Evolutionary conservation across 2,113 vertebrate genomes (phyloP).

Genomic region (Hemicordylus capensis): DNA sequence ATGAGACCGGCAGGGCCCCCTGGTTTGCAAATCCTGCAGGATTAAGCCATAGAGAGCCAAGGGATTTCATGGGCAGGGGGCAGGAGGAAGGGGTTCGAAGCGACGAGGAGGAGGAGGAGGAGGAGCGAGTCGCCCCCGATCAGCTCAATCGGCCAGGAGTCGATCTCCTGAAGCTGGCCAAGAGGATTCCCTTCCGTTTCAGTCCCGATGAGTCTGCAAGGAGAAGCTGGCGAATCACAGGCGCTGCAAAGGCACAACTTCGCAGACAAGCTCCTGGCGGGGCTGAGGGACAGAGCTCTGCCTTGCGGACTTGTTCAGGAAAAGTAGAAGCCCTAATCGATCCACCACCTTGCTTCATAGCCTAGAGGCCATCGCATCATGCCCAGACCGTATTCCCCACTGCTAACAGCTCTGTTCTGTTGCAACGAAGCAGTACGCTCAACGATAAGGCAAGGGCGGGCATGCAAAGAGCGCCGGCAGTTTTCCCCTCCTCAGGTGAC

Average conservation of each 20-base stretch:
- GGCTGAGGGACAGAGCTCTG: neutral
- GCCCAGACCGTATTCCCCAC: neutral
- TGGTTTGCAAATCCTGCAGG: neutral
- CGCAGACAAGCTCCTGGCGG: neutral
- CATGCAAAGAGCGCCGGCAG: neutral
- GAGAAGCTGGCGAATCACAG: neutral
- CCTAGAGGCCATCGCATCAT: neutral
- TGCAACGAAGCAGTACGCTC: neutral
- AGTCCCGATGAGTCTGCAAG: neutral
- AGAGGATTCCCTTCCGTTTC: neutral
- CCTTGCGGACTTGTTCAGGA: neutral
- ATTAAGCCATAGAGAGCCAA: neutral
- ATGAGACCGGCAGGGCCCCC: neutral
- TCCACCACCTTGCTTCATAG: too few relatives aligned
- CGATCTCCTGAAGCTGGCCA: too few relatives aligned
- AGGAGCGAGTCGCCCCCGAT: neutral
- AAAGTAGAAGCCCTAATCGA: neutral
- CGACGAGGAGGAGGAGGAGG: neutral
- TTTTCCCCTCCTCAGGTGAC: neutral
- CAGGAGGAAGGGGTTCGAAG: neutral
- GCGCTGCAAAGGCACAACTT: neutral
- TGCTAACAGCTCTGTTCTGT: neutral
- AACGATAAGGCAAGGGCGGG: neutral
- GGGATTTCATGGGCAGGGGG: neutral
- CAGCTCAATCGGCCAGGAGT: neutral